Percentiles rank a stretch among this genome's conserved stretches.
Conservation (phyloP, 2,797 vertebrate genomes). For the Valencia hispanica region DNA sequence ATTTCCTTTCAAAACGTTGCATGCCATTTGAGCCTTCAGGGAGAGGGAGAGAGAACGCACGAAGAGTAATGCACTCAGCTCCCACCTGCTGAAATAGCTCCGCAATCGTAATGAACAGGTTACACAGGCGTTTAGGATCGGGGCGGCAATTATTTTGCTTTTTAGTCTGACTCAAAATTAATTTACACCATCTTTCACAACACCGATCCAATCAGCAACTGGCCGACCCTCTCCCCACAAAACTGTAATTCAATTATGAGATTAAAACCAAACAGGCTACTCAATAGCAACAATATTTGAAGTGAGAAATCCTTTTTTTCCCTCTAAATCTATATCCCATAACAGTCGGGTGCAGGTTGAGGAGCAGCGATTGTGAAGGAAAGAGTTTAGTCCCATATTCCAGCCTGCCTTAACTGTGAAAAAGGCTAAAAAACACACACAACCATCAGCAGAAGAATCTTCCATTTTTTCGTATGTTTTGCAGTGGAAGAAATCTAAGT, state of each 20-base stretch:
- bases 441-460: slow-evolving; percentile 54
- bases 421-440: slow-evolving; percentile 53
- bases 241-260: slow-evolving; percentile 57
- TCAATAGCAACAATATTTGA: slow-evolving; percentile 64
- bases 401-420: slow-evolving; percentile 75
- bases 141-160: slow-evolving; percentile 68
- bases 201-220: slow-evolving; percentile 70
- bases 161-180: slow-evolving; percentile 56
- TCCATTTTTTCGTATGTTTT: slow-evolving; percentile 71
- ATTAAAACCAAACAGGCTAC: slow-evolving; percentile 57
- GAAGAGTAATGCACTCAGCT: slow-evolving; percentile 72
- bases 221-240: slow-evolving; percentile 40
- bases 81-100: slow-evolving; percentile 71
- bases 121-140: slow-evolving; percentile 60
- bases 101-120: slow-evolving; percentile 68
- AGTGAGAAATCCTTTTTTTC: slow-evolving; percentile 58
- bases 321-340: slow-evolving; percentile 67
- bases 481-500: slow-evolving; percentile 81
- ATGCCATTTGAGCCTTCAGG: slow-evolving; percentile 66
- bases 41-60: slow-evolving; percentile 61
- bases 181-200: slow-evolving; percentile 57
- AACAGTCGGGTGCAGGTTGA: slow-evolving; percentile 82
- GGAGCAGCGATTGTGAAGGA: slow-evolving; percentile 78
- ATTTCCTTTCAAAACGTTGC: slow-evolving; percentile 68
- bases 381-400: slow-evolving; percentile 76